Evolutionary conservation across 1,140 invertebrate genomes (phyloP), one percentile per base, ranked within the genome.

Genomic region (Mya arenaria): DNA sequence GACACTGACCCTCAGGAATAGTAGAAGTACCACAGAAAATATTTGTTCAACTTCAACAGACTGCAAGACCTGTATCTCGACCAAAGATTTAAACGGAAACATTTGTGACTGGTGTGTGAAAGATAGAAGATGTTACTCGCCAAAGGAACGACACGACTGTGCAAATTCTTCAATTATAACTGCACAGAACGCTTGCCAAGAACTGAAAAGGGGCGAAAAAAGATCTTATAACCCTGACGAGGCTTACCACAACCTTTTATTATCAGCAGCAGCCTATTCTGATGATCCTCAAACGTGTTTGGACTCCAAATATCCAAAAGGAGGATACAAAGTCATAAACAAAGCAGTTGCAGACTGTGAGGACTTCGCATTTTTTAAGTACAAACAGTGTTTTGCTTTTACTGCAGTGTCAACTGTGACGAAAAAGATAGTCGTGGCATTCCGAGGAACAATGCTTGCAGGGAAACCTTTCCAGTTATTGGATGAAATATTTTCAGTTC

Each of bases 221-320:
- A n/a, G n/a, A n/a, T n/a, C n/a, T n/a, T 73, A 58, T 60, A 34
- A 58, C n/a, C 52, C 52, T 15, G 1, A 37, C 2, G 34, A 19
- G 19, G 71, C 71, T 4, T 73, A 48, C 44, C 41, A 19, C 6
- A 30, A 73, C 23, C 32, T 34, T 39, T 56, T 73, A 4, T 28
- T 58, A 36, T 73, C 71, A 15, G 71, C 71, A 55, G 71, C 55
- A 39, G 71, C 71, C 1, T 73, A 73, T 30, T 36, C 71, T 5
- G n/a, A 56, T 4, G 34, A 73, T 34, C 71, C 71, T 15, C 4
- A 41, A 25, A 1, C 2, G 1, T 73, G 71, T 30, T 34, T 73
- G n/a, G 30, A 56, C 2, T 13, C 25, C 15, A 36, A 58, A 10
- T 4, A n/a, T 6, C 32, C 34, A 8, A 32, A 19, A 28, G 1